Evolutionary conservation across 2,797 vertebrate species (phyloP).

Genomic region (Hydrolagus colliei): DNA sequence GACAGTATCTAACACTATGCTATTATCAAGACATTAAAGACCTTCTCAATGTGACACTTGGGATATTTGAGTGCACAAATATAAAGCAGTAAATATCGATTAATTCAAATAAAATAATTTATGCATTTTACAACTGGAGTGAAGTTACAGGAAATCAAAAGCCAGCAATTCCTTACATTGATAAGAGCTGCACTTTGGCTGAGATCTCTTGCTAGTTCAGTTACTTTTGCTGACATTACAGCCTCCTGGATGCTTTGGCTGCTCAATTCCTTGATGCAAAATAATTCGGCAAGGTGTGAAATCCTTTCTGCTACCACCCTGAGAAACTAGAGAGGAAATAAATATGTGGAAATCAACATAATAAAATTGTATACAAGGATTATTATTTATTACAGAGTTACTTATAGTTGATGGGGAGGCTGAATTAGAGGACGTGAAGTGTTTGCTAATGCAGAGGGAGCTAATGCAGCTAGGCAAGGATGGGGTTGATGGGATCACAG

Average conservation of each 20-base stretch:
- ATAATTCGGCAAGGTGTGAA: constrained; percentile 29
- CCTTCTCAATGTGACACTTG: too few relatives aligned
- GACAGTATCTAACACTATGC: too few relatives aligned
- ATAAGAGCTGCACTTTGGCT: constrained; percentile 42
- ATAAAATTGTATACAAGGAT: not conserved
- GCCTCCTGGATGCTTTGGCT: not conserved
- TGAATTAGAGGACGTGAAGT: too few relatives aligned
- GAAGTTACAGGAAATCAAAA: not conserved
- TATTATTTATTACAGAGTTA: too few relatives aligned
- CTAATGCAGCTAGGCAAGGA: too few relatives aligned
- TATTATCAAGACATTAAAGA: too few relatives aligned
- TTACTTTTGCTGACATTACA: constrained; percentile 19
- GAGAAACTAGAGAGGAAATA: constrained; percentile 27
- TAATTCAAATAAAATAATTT: too few relatives aligned
- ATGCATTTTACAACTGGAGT: not conserved
- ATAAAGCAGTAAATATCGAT: too few relatives aligned
- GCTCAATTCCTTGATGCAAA: constrained; percentile 4
- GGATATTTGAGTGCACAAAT: too few relatives aligned
- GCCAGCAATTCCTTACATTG: constrained; percentile 43
- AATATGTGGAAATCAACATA: not conserved
- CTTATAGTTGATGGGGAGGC: too few relatives aligned
- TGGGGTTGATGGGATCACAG: too few relatives aligned
- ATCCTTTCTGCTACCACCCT: constrained; percentile 10
- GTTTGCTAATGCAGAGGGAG: too few relatives aligned
- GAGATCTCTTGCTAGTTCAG: constrained; percentile 34